Conservation (phyloP, 2,797 vertebrate genomes). For the Chelon labrosus region DNA sequence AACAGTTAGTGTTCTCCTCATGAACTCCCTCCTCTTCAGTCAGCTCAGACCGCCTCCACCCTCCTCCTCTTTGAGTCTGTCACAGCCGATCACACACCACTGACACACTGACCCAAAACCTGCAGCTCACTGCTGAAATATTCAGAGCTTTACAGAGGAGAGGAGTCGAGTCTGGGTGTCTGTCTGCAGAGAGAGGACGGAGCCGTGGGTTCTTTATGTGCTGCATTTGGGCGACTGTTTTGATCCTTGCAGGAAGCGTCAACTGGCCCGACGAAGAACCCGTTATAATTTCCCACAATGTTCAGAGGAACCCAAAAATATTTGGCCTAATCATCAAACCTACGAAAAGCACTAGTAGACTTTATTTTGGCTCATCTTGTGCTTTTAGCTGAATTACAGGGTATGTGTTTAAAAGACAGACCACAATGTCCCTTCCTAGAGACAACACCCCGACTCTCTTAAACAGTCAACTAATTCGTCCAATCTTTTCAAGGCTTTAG, state of each 20-base stretch:
- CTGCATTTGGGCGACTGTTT: background rate
- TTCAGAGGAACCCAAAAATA: too few species aligned
- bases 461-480: too few species aligned
- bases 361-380: too few species aligned
- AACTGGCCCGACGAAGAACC: too few species aligned
- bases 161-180: background rate
- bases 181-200: conserved; percentile 10
- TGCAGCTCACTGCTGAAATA: conserved; percentile 63
- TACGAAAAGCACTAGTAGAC: too few species aligned
- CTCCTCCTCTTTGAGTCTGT: conserved; percentile 55
- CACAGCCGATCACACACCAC: conserved; percentile 76
- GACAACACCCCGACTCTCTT: too few species aligned
- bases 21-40: background rate
- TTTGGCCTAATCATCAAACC: too few species aligned
- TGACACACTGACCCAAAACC: conserved; percentile 83
- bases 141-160: conserved; percentile 44
- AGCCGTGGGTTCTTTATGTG: background rate
- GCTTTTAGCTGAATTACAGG: too few species aligned
- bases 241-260: background rate
- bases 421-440: too few species aligned
- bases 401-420: too few species aligned
- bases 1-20: background rate
- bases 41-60: background rate
- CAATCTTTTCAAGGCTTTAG: too few species aligned
- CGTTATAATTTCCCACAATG: too few species aligned